phyloP scores from a whole-genome alignment of 30 jellyfish, hydroid and myxozoan genomes.

The Pseudorhiza aurosa region DNA sequence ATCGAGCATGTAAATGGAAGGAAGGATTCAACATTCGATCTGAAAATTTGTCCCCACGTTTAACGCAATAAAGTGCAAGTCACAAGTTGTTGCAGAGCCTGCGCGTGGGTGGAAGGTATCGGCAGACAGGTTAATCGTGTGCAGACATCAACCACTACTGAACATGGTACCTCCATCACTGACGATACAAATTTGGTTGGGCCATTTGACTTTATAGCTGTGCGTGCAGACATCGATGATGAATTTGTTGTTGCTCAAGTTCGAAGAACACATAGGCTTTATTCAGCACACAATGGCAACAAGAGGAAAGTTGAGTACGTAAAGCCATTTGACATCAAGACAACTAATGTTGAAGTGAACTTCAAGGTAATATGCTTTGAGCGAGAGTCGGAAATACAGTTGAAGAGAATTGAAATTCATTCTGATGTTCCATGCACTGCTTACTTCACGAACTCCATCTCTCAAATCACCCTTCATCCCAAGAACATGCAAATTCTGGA shows the following conservation, averaged over 20 bases:
- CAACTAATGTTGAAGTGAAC: background rate
- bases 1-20: background rate
- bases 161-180: background rate
- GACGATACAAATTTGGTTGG: slow-evolving; percentile 22
- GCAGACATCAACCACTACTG: background rate
- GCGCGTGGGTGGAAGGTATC: slow-evolving; percentile 17
- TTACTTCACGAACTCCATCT: too few relatives aligned
- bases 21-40: background rate
- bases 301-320: slow-evolving; percentile 28
- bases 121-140: slow-evolving; percentile 33
- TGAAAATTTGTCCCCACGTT: background rate
- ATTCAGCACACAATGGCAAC: slow-evolving; percentile 16
- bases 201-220: slow-evolving; percentile 27
- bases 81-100: slow-evolving; percentile 16
- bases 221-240: slow-evolving; percentile 16
- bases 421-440: slow-evolving; percentile 33
- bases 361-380: slow-evolving; percentile 30
- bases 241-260: slow-evolving; percentile 32
- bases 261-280: background rate
- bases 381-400: background rate
- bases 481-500: too few relatives aligned
- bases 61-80: background rate
- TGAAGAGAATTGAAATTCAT: slow-evolving; percentile 41
- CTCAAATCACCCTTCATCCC: too few relatives aligned
- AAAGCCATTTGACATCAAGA: slow-evolving; percentile 20